These are phyloP conservation scores for Heliocidaris tuberculata DNA, from an alignment of 35 echinoderm and acorn worm genomes.

Conservation along the genomic window DNA sequence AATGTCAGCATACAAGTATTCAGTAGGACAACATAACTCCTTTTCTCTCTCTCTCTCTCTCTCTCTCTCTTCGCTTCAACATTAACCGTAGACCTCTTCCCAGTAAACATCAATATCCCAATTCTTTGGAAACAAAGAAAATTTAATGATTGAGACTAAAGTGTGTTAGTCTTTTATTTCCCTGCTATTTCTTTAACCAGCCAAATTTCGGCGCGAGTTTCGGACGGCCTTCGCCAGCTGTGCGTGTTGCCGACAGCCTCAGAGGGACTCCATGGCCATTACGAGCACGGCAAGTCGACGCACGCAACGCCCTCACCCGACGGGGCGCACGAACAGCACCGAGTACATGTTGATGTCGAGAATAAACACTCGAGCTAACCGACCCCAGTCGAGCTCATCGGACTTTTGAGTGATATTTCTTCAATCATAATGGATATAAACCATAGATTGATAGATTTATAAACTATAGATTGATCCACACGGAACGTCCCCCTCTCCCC, in stretches of 20 bases:
- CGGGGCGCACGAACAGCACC: conserved; percentile 35
- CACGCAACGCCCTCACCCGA: conserved; percentile 20
- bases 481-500: no score
- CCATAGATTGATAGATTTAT: no score
- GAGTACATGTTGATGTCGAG: conserved; percentile 53
- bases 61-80: no score
- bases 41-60: no score
- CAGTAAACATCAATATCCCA: no score
- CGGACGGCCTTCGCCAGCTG: conserved; percentile 39
- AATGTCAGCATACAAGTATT: no score
- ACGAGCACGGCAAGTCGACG: conserved; percentile 35
- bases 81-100: no score
- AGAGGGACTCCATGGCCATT: not conserved
- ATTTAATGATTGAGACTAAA: not conserved
- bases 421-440: not conserved
- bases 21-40: no score
- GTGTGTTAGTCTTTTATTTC: not conserved
- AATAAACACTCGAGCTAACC: not conserved
- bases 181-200: not conserved
- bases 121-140: not conserved
- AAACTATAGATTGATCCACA: no score
- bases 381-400: conserved; percentile 33
- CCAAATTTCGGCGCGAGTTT: conserved; percentile 52
- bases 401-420: not conserved
- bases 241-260: not conserved